Evolutionary conservation across 92 coral and sea anemone genomes (phyloP).

Genomic region (Parazoanthus atlanticus): DNA sequence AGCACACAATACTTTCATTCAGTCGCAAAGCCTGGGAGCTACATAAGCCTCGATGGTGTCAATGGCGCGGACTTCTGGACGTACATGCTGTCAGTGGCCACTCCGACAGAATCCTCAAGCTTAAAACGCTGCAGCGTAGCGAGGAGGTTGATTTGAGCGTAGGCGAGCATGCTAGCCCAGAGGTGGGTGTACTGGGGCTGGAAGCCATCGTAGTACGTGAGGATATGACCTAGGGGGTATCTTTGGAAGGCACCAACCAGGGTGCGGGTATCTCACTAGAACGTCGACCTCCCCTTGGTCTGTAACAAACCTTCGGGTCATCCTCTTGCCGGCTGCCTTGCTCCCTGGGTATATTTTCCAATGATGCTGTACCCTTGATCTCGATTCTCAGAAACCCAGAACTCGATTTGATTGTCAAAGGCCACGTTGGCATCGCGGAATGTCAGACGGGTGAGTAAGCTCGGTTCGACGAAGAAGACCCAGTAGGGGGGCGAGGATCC

Average conservation of each 20-base stretch:
- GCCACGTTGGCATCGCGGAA: too few species aligned
- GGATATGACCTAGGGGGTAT: not conserved
- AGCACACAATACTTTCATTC: too few species aligned
- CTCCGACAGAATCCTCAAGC: not conserved
- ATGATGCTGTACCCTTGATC: not conserved
- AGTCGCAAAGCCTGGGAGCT: too few species aligned
- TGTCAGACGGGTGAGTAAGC: too few species aligned
- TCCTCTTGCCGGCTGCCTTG: not conserved
- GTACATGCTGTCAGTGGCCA: not conserved
- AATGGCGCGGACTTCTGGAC: not conserved
- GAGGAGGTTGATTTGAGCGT: not conserved
- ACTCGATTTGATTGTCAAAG: not conserved
- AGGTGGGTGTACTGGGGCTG: slow-evolving; percentile 22
- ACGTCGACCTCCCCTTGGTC: not conserved
- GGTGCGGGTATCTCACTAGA: slow-evolving; percentile 6
- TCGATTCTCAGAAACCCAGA: not conserved
- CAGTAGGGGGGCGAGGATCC: too few species aligned
- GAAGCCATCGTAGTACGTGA: not conserved
- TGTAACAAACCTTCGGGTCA: not conserved
- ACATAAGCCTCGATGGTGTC: too few species aligned
- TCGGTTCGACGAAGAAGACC: too few species aligned
- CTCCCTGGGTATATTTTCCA: not conserved
- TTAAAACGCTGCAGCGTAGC: not conserved
- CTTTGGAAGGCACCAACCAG: not conserved
- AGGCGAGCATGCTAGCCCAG: slow-evolving; percentile 29